Percentiles rank a stretch among this genome's conserved stretches.
phyloP scores from a whole-genome alignment of 2,113 vertebrate species.

The Alaudala cheleensis region DNA sequence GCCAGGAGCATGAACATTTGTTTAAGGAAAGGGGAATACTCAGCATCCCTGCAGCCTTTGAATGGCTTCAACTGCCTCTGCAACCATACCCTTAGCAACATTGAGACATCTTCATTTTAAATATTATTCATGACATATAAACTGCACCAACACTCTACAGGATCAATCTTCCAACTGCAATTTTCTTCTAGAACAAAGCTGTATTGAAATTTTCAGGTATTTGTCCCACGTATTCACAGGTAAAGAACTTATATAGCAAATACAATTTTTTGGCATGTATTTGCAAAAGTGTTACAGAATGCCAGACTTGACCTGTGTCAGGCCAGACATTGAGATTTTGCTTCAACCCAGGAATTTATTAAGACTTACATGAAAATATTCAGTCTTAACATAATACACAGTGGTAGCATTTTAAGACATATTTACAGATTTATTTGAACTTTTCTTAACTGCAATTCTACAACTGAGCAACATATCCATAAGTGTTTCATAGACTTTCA shows the following conservation, averaged over 20 bases:
- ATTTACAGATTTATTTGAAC: slow-evolving; percentile 84
- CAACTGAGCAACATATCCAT: slow-evolving; percentile 70
- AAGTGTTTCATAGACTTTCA: slow-evolving; percentile 72
- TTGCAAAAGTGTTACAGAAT: background rate
- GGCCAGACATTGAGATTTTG: background rate
- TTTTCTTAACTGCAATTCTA: slow-evolving; percentile 72
- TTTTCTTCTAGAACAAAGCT: background rate
- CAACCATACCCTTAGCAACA: background rate
- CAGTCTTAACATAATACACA: slow-evolving; percentile 8
- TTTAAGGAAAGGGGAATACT: background rate
- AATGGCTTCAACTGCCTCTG: background rate
- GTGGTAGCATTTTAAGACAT: background rate
- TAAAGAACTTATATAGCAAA: background rate
- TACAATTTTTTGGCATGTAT: background rate
- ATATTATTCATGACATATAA: background rate
- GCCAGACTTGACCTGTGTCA: background rate
- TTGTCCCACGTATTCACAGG: background rate
- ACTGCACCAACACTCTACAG: background rate
- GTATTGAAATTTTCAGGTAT: background rate
- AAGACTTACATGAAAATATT: slow-evolving; percentile 5
- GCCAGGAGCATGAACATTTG: rapidly evolving
- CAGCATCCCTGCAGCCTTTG: background rate
- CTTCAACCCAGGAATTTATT: slow-evolving; percentile 31
- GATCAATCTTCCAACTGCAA: background rate
- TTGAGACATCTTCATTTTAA: background rate